Percentiles rank a stretch among this genome's conserved stretches.
Evolutionary conservation across 2,797 vertebrate genomes (phyloP).

Genomic region (Stomatorhinus walkeri): DNA sequence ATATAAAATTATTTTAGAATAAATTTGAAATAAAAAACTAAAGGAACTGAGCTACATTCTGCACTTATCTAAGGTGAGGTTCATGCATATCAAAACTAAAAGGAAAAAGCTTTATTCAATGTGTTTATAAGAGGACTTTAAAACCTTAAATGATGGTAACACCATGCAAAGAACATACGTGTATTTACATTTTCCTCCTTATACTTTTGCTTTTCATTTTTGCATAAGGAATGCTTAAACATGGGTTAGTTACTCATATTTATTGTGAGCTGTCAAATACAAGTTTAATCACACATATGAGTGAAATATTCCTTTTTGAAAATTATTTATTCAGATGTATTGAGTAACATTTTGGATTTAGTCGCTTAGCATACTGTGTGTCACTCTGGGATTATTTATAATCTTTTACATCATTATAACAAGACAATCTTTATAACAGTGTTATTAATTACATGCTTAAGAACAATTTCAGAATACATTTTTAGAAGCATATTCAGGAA

Average conservation of each 20-base stretch:
- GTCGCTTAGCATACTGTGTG: constrained; percentile 18
- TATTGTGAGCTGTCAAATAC: constrained; percentile 46
- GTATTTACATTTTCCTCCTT: neutral
- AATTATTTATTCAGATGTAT: constrained; percentile 17
- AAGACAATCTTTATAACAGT: constrained; percentile 1
- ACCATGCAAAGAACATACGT: neutral
- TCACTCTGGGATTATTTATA: constrained; percentile 41
- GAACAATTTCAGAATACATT: constrained; percentile 28
- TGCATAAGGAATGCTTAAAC: constrained; percentile 48
- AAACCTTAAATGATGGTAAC: neutral
- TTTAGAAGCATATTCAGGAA: constrained; percentile 33
- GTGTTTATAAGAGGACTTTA: neutral
- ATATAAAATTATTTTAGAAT: neutral
- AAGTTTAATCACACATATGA: constrained; percentile 44
- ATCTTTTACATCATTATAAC: constrained; percentile 35
- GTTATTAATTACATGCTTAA: constrained; percentile 28
- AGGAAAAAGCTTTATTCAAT: neutral
- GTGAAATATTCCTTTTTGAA: constrained; percentile 19
- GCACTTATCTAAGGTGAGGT: neutral
- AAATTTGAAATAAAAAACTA: neutral
- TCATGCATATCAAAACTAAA: neutral
- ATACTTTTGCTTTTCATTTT: constrained; percentile 26
- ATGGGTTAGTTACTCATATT: constrained; percentile 48
- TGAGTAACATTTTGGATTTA: constrained; percentile 1
- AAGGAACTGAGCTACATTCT: neutral